A percentile compares a stretch with the other conserved stretches of the same genome.
Conservation (phyloP, 64 coral and sea anemone species). For the Orbicella faveolata region DNA sequence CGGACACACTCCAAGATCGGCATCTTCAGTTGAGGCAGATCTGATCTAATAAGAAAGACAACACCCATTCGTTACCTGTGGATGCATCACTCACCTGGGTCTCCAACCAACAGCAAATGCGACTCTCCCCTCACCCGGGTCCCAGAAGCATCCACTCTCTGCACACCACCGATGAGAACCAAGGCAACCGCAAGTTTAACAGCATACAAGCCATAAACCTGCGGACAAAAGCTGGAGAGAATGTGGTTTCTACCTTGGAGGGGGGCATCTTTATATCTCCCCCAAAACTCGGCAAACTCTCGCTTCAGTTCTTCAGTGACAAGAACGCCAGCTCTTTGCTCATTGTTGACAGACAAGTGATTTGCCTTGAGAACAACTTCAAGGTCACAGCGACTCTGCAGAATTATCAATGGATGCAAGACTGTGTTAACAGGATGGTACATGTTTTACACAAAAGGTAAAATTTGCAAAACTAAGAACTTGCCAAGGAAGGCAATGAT, state of each 20-base stretch:
- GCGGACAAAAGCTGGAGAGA: conserved; percentile 89
- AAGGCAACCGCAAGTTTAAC: conserved; percentile 88
- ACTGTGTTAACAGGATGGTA: too few relatives aligned
- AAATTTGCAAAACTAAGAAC: too few relatives aligned
- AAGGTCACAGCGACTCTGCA: conserved; percentile 87
- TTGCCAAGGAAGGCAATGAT: too few relatives aligned
- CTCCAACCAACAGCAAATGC: conserved; percentile 89
- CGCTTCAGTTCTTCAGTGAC: conserved; percentile 91
- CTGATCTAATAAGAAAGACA: not conserved
- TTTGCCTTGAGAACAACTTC: conserved; percentile 90
- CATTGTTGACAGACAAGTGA: conserved; percentile 93
- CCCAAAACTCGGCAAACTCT: conserved; percentile 93
- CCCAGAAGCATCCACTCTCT: conserved; percentile 79
- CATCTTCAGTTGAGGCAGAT: not conserved
- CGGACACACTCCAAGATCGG: too few relatives aligned
- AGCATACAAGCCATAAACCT: conserved; percentile 90
- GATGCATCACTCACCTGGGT: conserved; percentile 69
- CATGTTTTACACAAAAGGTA: too few relatives aligned
- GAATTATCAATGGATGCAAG: not conserved
- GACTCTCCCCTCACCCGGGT: conserved; percentile 89
- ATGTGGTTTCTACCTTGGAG: conserved; percentile 83
- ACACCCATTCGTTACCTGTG: not conserved
- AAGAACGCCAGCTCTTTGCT: conserved; percentile 74
- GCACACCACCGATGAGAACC: conserved; percentile 88
- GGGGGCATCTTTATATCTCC: conserved; percentile 61